Percentiles rank a stretch among this genome's conserved stretches.
phyloP scores from a whole-genome alignment of 2,888 invertebrate genomes.

The Lissonota sp. region DNA sequence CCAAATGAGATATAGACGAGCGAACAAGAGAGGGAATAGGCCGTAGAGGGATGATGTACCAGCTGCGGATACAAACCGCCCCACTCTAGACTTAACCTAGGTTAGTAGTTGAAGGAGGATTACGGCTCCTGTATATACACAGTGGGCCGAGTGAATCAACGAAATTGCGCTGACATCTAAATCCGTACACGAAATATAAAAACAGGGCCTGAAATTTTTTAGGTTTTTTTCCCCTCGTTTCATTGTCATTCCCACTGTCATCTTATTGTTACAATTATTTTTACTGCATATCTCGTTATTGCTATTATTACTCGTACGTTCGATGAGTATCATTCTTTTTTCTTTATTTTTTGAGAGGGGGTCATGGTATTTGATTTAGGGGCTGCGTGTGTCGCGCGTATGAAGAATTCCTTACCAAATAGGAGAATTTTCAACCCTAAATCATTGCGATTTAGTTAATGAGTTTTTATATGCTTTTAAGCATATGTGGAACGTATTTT shows the following conservation, averaged over 20 bases:
- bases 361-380: conserved; percentile 27
- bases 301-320: background rate
- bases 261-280: background rate
- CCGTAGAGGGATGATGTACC: conserved; percentile 54
- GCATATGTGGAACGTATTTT: no score
- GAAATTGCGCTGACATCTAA: conserved; percentile 23
- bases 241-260: background rate
- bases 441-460: no score
- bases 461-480: no score
- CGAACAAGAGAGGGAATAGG: conserved; percentile 35
- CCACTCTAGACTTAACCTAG: conserved; percentile 55
- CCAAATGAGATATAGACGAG: conserved; percentile 58
- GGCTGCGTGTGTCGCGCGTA: background rate
- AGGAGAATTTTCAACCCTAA: no score
- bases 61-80: conserved; percentile 27
- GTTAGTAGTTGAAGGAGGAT: conserved; percentile 46
- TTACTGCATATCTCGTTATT: background rate
- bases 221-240: background rate
- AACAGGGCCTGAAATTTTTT: background rate
- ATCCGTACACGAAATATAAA: conserved; percentile 1
- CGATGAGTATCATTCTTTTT: background rate
- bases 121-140: conserved; percentile 62
- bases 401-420: background rate
- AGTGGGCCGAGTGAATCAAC: conserved; percentile 37
- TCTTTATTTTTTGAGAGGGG: conserved; percentile 10